Conservation (phyloP, 1,140 invertebrate genomes). For the Gryon sp. region DNA sequence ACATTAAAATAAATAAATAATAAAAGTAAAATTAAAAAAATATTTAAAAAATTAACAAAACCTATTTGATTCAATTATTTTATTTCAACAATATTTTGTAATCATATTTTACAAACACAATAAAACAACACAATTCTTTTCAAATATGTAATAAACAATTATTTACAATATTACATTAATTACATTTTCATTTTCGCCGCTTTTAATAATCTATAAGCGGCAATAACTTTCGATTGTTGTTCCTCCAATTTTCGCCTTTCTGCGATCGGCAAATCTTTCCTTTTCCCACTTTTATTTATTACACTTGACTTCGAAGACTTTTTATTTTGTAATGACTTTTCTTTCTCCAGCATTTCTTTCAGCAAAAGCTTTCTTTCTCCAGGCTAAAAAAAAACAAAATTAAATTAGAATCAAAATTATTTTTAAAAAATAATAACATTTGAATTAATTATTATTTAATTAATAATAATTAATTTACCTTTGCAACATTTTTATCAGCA, state of each 20-base stretch:
- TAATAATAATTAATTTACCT: conserved; percentile 71
- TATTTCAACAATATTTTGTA: too few relatives aligned
- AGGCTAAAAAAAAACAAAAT: conserved; percentile 72
- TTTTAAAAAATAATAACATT: conserved; percentile 14
- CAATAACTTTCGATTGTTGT: conserved; percentile 81
- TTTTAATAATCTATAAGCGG: conserved; percentile 82
- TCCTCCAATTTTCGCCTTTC: conserved; percentile 81
- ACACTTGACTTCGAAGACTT: conserved; percentile 25
- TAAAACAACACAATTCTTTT: too few relatives aligned
- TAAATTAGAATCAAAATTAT: not conserved
- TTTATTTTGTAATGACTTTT: conserved; percentile 18
- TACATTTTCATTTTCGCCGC: too few relatives aligned
- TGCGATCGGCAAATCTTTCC: conserved; percentile 80
- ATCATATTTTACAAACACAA: too few relatives aligned
- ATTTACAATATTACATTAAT: too few relatives aligned
- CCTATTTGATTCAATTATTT: too few relatives aligned
- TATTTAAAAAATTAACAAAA: too few relatives aligned
- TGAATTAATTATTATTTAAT: too few relatives aligned
- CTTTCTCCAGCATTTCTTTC: conserved; percentile 75
- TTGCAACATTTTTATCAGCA: conserved; percentile 67
- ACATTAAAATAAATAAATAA: too few relatives aligned
- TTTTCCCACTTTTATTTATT: conserved; percentile 80
- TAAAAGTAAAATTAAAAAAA: too few relatives aligned
- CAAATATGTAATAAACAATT: too few relatives aligned
- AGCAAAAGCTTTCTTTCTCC: conserved; percentile 81